Evolutionary conservation across 2,888 invertebrate species (phyloP), one percentile per base, ranked within the genome.

Genomic region (Coleophora flavipennella): DNA sequence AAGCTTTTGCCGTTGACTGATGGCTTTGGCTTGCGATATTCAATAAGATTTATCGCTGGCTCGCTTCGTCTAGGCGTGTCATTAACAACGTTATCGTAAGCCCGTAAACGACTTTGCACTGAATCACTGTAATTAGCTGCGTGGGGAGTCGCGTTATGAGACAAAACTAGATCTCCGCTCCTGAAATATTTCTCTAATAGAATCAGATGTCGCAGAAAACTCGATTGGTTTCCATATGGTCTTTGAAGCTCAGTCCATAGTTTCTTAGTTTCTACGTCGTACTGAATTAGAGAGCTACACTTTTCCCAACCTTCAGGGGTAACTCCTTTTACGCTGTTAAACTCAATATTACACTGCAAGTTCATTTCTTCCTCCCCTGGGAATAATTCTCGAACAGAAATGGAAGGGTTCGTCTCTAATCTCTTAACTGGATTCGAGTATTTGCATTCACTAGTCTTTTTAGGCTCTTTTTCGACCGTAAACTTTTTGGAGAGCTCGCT

Each of bases 231-330:
- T 2, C 94, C 95, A 53, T 95, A 95, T 0, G 95, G 95, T 61
- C 93, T 89, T 59, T 94, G 93, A 31, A 95, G 66, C 51, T 93
- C 92, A 45, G 91, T 90, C 93, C 94, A 95, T 2, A 94, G 78
- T 6, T 88, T 86, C 42, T 92, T 92, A 0, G 94, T 94, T n/a
- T 93, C 92, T 10, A 87, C 84, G 56, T 94, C 94, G 49, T 93
- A 94, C 56, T 94, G 94, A 38, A 95, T 89, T 54, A 90, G 88
- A 0, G 92, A 88, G 48, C 88, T 89, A 50, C 93, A 92, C 44
- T 92, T 92, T 51, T 94, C 93, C 94, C 94, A 94, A 0, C 93
- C 93, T 56, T 93, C 93, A 0, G 92, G 92, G 0, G 93, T 93
- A 0, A 91, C 87, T 0, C 91, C 92, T 53, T 89, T 88, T 0